These are phyloP conservation scores for Columba livia DNA, from an alignment of 2,113 vertebrate species.

Conservation along the genomic window DNA sequence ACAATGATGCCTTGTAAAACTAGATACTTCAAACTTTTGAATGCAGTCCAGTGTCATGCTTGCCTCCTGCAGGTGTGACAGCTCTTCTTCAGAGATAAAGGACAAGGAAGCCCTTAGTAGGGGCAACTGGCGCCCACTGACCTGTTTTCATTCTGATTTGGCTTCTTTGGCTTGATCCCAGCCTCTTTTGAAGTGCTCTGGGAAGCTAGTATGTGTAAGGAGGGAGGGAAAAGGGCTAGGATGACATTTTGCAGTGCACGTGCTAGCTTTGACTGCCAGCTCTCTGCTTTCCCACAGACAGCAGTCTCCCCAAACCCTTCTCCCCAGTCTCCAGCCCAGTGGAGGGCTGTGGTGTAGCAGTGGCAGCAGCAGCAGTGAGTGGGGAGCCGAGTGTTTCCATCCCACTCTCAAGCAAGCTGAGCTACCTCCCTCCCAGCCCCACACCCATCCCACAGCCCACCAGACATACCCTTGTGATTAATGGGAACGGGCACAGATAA, in stretches of 20 bases:
- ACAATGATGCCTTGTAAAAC: not conserved
- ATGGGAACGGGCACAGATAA: not conserved
- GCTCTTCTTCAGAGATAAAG: not conserved
- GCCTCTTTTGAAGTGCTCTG: not conserved
- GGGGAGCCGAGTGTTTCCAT: conserved; percentile 36
- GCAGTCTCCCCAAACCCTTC: not conserved
- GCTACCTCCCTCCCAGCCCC: not conserved
- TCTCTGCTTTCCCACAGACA: conserved; percentile 47
- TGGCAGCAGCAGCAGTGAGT: not conserved
- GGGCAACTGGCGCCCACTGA: not conserved
- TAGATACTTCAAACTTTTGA: not conserved
- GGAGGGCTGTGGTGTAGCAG: conserved; percentile 21
- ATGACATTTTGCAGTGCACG: conserved; percentile 27
- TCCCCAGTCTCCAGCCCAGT: not conserved
- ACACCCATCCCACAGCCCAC: not conserved
- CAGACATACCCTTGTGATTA: not conserved
- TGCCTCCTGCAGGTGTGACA: not conserved
- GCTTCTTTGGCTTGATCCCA: not conserved
- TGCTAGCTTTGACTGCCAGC: conserved; percentile 2
- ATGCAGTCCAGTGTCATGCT: not conserved
- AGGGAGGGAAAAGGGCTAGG: not conserved
- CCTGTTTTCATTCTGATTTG: not conserved
- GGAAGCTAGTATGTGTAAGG: not conserved
- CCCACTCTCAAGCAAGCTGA: conserved; percentile 8
- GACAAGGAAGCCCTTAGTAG: not conserved